phyloP scores from a whole-genome alignment of 2,888 invertebrate species.

The Ormyrus thymus region DNA sequence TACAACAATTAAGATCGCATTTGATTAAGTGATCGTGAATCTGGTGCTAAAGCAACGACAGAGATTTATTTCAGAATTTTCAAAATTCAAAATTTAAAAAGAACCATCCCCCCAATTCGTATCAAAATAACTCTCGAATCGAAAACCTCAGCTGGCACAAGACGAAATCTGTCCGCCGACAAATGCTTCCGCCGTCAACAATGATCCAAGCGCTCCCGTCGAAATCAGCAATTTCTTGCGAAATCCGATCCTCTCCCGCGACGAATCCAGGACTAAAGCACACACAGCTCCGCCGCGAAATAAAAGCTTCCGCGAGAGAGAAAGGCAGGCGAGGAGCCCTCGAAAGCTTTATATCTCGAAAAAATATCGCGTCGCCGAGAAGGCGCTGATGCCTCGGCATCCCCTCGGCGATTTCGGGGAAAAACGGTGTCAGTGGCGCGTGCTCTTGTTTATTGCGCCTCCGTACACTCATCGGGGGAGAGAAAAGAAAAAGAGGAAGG shows the following conservation, averaged over 20 bases:
- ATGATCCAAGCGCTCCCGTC: background rate
- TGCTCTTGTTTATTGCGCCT: conserved; percentile 26
- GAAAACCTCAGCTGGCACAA: too few species aligned
- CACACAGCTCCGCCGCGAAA: background rate
- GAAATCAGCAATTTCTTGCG: conserved; percentile 3
- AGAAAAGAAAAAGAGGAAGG: background rate
- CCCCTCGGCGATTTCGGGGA: background rate
- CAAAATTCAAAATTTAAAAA: too few species aligned
- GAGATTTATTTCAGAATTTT: too few species aligned
- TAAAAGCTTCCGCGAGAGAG: conserved; percentile 26
- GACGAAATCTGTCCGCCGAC: too few species aligned
- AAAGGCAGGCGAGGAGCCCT: too few species aligned
- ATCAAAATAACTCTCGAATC: too few species aligned
- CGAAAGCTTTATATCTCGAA: background rate
- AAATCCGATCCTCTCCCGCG: background rate
- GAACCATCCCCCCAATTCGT: too few species aligned
- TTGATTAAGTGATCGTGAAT: too few species aligned
- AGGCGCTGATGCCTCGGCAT: background rate
- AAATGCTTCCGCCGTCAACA: too few species aligned
- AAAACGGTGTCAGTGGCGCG: conserved; percentile 13
- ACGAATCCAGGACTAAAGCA: too few species aligned
- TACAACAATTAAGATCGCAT: too few species aligned
- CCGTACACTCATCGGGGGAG: background rate
- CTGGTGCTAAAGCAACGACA: too few species aligned
- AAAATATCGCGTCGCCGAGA: background rate